Base-by-base conservation (phyloP, 2,113 vertebrate genomes). In the Lepidothrix coronata region DNA sequence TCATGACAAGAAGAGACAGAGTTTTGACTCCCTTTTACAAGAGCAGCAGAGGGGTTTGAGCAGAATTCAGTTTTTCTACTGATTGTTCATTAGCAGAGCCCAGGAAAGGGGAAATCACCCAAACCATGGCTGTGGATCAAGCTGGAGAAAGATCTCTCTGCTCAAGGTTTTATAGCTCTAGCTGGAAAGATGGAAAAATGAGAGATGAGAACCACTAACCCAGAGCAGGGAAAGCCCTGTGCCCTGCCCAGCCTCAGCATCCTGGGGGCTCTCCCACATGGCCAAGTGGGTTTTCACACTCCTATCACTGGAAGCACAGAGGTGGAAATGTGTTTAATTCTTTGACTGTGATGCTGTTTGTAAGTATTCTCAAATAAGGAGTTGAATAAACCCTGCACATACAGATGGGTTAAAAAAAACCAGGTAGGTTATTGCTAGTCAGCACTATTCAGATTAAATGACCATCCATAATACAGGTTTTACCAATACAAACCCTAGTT, bases 41-140 rank as follows among this genome's bases (percentile, higher is more conserved):
- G 52, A 82, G n/a, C n/a, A 30, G 17, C 0, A 1, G 19, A 59
- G 16, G 14, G 10, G 6, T 19, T 41, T 33, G 15, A 73, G 54
- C 11, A 71, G 51, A 62, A 75, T 16, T 46, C 28, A 8, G 19
- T 14, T 89, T 73, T 78, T 27, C 30, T 58, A n/a, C 30, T 37
- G 25, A 37, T 28, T 18, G 5, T 43, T 41, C 59, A 31, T 61
- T 37, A 85, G 35, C 3, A 28, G n/a, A 61, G 12, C 24, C 46
- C 41, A 68, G 24, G 65, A 74, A 86, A 16, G 46, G 19, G n/a
- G 35, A 81, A 12, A 68, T 10, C 6, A 3, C 78, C 58, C 72
- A 72, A 71, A 59, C 20, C 15, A 1, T 0, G 5, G 25, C 30
- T 33, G 6, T 0, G 33, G 30, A 48, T 22, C 48, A 12, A 46